Base-by-base conservation (phyloP, 1,140 invertebrate species). In the Drusus annulatus region DNA sequence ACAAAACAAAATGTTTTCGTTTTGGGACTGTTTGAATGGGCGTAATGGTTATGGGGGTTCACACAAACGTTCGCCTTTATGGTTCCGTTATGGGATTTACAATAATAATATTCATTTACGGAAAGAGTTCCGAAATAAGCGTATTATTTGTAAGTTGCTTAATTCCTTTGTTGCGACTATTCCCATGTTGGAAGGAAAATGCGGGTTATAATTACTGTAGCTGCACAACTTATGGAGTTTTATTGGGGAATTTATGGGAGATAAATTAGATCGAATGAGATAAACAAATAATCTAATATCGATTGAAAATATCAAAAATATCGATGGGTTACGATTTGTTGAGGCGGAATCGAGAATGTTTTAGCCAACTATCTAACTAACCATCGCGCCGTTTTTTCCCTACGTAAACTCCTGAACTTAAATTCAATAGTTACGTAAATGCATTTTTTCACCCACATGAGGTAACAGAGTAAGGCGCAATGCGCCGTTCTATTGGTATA, bases 1-100 rank as follows among this genome's bases (percentile, higher is more conserved):
- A 79, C 54, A 83, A 79, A 75, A 83, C 79, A 83, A 79, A 79
- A 80, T 83, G 79, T 79, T 83, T 83, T 83, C 79, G 73, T 81
- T 56, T 73, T 36, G 79, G 79, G 73, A 80, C 62, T 76, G 73
- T 83, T 83, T 80, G 75, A 80, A 79, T 79, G 50, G 65, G 69
- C 73, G 79, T 79, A 81, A 80, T 81, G 82, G 80, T 68, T 76
- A 83, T 83, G 82, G 79, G 82, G 82, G 82, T 76, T 80, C 79
- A 81, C 78, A 81, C 82, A 83, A 81, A 80, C 77, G 56, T 76
- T 81, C 58, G 76, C 81, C 69, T 78, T 81, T 80, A 81, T 79
- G 54, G 54, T 50, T 76, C 78, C 60, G 79, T 83, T 76, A 65
- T 73, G 54, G 78, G 81, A 78, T 82, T 82, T 74, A 83, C 82